Evolutionary conservation across 2,888 invertebrate genomes (phyloP).

Genomic region (Heliothis peltigera): DNA sequence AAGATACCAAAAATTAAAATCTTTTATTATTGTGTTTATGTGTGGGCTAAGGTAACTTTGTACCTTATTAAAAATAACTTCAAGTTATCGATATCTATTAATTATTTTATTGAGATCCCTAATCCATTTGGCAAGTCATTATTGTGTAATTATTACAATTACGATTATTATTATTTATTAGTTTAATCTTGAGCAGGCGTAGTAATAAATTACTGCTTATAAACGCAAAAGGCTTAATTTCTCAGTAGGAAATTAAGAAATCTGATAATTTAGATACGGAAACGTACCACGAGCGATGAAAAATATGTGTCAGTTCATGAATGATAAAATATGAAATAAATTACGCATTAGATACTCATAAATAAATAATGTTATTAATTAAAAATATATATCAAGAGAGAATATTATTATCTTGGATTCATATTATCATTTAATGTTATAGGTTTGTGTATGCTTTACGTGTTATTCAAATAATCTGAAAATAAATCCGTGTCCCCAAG

Average conservation of each 20-base stretch:
- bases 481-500: slow-evolving; percentile 4
- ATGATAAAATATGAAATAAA: neutral
- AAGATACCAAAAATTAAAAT: neutral
- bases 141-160: neutral
- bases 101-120: neutral
- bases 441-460: neutral
- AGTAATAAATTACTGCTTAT: no score
- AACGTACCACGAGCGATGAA: neutral
- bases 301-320: neutral
- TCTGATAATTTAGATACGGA: no score
- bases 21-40: neutral
- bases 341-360: neutral
- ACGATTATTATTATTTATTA: no score
- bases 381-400: neutral
- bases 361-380: neutral
- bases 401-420: neutral
- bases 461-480: neutral
- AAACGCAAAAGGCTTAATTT: no score
- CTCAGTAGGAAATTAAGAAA: no score
- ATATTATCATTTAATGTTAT: neutral
- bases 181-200: no score
- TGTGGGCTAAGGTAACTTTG: neutral
- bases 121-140: slow-evolving; percentile 1
- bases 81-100: neutral
- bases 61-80: neutral